Conservation (phyloP, 2,797 vertebrate genomes). For the Crenuchus spilurus region DNA sequence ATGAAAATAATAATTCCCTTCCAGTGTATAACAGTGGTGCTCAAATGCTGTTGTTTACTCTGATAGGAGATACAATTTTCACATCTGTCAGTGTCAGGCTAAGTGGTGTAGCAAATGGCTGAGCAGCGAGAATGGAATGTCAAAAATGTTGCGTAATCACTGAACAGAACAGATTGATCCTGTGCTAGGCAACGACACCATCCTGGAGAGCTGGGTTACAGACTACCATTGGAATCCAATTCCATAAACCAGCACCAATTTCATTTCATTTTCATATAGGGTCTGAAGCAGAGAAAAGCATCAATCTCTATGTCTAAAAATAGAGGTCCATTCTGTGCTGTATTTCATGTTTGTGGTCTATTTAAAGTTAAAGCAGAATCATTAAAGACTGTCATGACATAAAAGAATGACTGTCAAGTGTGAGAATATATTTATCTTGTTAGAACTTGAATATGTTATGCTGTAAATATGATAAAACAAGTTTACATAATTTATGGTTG, state of each 20-base stretch:
- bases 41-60: slow-evolving; percentile 74
- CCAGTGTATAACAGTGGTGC: slow-evolving; percentile 59
- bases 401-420: too few species aligned
- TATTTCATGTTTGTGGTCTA: not conserved
- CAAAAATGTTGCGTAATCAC: slow-evolving; percentile 72
- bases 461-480: not conserved
- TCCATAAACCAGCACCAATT: slow-evolving; percentile 16
- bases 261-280: slow-evolving; percentile 30
- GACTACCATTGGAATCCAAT: slow-evolving; percentile 28
- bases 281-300: slow-evolving; percentile 15
- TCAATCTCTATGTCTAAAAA: not conserved
- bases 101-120: slow-evolving; percentile 78
- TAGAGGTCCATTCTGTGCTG: not conserved
- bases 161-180: slow-evolving; percentile 69
- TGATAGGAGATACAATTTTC: slow-evolving; percentile 75
- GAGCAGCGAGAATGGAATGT: slow-evolving; percentile 70
- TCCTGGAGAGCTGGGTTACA: slow-evolving; percentile 30
- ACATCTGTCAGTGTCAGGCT: slow-evolving; percentile 78
- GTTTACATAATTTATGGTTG: too few species aligned
- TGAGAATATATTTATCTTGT: too few species aligned
- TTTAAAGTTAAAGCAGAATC: not conserved
- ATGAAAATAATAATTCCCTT: slow-evolving; percentile 64
- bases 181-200: slow-evolving; percentile 58
- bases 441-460: too few species aligned
- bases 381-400: not conserved